A percentile compares a stretch with the other conserved stretches of the same genome.
phyloP scores from a whole-genome alignment of 2,888 invertebrate genomes.

The Sycophila texana region DNA sequence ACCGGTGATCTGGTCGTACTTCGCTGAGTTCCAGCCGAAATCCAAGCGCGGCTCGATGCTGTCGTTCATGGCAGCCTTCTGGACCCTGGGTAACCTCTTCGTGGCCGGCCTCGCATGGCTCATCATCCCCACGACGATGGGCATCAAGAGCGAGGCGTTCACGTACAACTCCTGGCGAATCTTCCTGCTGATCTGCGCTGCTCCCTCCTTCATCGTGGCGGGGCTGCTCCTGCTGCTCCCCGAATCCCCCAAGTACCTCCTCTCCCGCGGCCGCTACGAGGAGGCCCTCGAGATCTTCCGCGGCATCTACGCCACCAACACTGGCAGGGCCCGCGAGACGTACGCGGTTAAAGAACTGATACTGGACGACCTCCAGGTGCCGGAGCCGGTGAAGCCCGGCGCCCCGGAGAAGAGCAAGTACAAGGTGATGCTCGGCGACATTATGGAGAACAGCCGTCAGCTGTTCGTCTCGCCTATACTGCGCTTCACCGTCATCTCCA shows the following conservation, averaged over 20 bases:
- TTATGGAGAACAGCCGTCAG: conserved; percentile 88
- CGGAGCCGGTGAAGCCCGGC: conserved; percentile 72
- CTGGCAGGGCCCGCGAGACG: conserved; percentile 84
- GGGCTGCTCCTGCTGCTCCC: conserved; percentile 88
- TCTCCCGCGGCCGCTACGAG: conserved; percentile 87
- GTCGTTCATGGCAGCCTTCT: conserved; percentile 95
- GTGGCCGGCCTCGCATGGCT: conserved; percentile 86
- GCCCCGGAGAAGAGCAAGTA: conserved; percentile 77
- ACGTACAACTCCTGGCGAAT: conserved; percentile 95
- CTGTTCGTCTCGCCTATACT: conserved; percentile 88
- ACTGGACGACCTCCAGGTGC: conserved; percentile 69
- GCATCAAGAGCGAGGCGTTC: conserved; percentile 82
- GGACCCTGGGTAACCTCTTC: conserved; percentile 95
- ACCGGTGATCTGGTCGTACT: conserved; percentile 96
- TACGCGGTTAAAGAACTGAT: conserved; percentile 82
- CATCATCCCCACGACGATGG: conserved; percentile 80
- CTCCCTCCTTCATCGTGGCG: conserved; percentile 92
- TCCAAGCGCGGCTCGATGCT: conserved; percentile 93
- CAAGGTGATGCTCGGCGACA: conserved; percentile 85
- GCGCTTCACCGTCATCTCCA: conserved; percentile 89
- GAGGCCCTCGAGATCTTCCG: conserved; percentile 89
- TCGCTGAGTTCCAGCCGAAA: conserved; percentile 95
- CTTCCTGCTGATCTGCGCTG: conserved; percentile 90
- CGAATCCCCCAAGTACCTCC: conserved; percentile 93
- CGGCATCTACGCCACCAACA: conserved; percentile 88